A percentile compares a stretch with the other conserved stretches of the same genome.
phyloP scores from a whole-genome alignment of 2,888 invertebrate genomes.

The Thecophora atra region DNA sequence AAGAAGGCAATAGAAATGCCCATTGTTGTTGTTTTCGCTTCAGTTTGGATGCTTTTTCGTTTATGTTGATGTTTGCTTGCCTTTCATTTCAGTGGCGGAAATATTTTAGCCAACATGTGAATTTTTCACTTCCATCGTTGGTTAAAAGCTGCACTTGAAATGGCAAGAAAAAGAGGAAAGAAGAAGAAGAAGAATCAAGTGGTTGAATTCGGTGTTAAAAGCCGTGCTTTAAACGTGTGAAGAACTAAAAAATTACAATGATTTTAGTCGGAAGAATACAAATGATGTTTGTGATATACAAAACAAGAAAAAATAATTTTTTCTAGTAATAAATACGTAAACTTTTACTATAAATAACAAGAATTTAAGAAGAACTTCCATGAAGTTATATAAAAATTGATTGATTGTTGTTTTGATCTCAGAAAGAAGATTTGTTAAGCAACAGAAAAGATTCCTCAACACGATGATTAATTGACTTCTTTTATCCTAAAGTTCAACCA shows the following conservation, averaged over 20 bases:
- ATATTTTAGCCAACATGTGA: background rate
- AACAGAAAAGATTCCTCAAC: too few species aligned
- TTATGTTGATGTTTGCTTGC: background rate
- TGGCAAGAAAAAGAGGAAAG: background rate
- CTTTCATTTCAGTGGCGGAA: slow-evolving; percentile 12
- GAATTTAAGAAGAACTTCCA: too few species aligned
- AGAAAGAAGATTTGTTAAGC: too few species aligned
- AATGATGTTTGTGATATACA: too few species aligned
- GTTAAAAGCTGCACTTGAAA: background rate
- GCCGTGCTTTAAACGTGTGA: background rate
- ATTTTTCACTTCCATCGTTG: background rate
- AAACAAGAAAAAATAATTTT: too few species aligned
- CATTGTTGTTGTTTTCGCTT: background rate
- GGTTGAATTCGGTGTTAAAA: background rate
- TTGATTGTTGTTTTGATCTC: too few species aligned
- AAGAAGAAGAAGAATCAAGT: background rate
- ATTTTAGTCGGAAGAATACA: too few species aligned
- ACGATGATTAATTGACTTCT: too few species aligned
- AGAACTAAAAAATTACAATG: background rate
- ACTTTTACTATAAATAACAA: too few species aligned
- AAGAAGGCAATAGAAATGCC: background rate
- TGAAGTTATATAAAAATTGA: too few species aligned
- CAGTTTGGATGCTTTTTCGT: background rate
- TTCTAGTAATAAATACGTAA: too few species aligned
- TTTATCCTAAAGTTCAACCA: background rate